Percentiles rank a stretch among this genome's conserved stretches.
These are phyloP conservation scores for Trissonchulus latispiculum DNA, from an alignment of 2,888 invertebrate species.

Conservation along the genomic window DNA sequence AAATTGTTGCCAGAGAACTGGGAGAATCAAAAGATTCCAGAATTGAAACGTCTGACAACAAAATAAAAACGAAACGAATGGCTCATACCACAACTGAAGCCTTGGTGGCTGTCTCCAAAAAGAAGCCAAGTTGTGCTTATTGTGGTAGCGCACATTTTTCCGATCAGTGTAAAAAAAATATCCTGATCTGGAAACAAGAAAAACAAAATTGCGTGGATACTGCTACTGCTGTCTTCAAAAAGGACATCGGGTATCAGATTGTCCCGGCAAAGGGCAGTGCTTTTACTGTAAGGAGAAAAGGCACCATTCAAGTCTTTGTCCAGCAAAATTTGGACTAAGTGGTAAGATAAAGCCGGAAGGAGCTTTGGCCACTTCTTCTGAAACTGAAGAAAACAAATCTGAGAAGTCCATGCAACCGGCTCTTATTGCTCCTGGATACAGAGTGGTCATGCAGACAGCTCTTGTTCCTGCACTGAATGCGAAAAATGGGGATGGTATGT, in stretches of 20 bases:
- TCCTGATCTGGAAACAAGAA: background rate
- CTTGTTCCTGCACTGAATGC: no score
- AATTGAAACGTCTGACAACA: no score
- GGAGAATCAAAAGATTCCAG: no score
- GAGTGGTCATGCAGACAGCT: conserved; percentile 2
- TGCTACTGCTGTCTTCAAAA: conserved; percentile 7
- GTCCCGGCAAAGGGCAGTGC: background rate
- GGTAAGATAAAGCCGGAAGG: no score
- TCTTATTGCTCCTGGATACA: background rate
- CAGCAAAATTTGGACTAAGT: conserved; percentile 14
- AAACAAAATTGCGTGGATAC: background rate
- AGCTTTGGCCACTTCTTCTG: no score
- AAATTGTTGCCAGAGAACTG: no score
- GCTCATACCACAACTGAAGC: no score
- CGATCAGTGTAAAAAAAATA: background rate
- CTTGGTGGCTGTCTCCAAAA: no score
- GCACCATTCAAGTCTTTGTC: conserved; percentile 12
- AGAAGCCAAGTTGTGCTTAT: background rate
- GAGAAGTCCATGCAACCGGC: background rate
- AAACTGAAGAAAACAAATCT: no score
- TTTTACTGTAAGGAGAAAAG: conserved; percentile 7
- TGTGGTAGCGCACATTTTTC: background rate
- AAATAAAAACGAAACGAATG: no score
- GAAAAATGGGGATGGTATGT: background rate
- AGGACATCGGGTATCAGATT: background rate